Evolutionary conservation across 1,140 invertebrate genomes (phyloP).

Genomic region (Trissolcus basalis): DNA sequence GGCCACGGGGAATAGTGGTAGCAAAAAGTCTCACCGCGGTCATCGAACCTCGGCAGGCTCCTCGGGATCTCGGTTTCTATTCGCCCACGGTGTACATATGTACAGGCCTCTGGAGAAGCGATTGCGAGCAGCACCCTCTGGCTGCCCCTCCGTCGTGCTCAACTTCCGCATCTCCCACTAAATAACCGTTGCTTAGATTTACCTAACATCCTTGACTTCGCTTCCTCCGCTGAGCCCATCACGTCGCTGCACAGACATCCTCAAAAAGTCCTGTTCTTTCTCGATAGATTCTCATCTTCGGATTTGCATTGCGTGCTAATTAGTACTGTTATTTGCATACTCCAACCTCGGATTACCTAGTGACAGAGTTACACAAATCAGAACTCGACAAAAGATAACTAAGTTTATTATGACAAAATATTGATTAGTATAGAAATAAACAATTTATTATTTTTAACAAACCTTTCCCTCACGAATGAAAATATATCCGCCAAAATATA

Average conservation of each 20-base stretch:
- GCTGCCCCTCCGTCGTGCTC: slow-evolving; percentile 38
- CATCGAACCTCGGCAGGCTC: slow-evolving; percentile 65
- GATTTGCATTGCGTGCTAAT: slow-evolving; percentile 27
- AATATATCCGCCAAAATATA: too few relatives aligned
- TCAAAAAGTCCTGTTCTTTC: slow-evolving; percentile 27
- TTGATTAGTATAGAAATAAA: too few relatives aligned
- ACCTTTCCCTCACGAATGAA: too few relatives aligned
- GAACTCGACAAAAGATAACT: slow-evolving; percentile 8
- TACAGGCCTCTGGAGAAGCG: slow-evolving; percentile 50
- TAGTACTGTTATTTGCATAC: slow-evolving; percentile 45
- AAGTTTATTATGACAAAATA: too few relatives aligned
- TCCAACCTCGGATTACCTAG: slow-evolving; percentile 17
- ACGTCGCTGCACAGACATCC: slow-evolving; percentile 1
- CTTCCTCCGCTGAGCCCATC: slow-evolving; percentile 21
- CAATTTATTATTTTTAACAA: too few relatives aligned
- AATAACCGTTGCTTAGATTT: slow-evolving; percentile 66
- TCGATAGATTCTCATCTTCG: slow-evolving; percentile 34
- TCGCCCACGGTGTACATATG: slow-evolving; percentile 43
- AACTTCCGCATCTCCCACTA: slow-evolving; percentile 58
- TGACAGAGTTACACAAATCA: slow-evolving; percentile 9
- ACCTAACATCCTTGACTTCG: slow-evolving; percentile 41
- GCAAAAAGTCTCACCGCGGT: slow-evolving; percentile 71
- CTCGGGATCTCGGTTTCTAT: slow-evolving; percentile 45
- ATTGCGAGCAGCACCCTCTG: slow-evolving; percentile 47
- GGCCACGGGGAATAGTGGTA: slow-evolving; percentile 67